Base-by-base conservation (phyloP, 30 jellyfish, hydroid and myxozoan species). In the Chrysaora quinquecirrha region DNA sequence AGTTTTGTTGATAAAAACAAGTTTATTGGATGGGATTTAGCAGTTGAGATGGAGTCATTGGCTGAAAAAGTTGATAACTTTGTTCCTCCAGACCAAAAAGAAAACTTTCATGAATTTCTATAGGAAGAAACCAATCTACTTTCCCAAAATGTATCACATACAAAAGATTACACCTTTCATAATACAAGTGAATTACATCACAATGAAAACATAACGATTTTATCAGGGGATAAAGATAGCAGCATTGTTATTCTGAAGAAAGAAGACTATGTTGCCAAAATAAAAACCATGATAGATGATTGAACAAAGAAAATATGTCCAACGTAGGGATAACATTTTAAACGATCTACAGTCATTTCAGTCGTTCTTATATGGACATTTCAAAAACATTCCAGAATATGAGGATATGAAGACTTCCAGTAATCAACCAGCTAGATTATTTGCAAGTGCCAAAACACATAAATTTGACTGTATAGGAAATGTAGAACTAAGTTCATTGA, bases 221-320 rank as follows among this genome's bases (percentile, higher is more conserved):
- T 75, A 21, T 47, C 87, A 3, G 87, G 85, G 29, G 87, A 75
- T 28, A 75, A 75, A 75, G 87, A 75, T 52, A 75, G 72, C 48
- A 52, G 30, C 29, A 38, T 52, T 18, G 84, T 33, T 23, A 75
- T 75, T 23, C 56, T 75, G 25, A 38, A 48, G 24, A 75, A 75
- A 52, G 84, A 10, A 25, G 87, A 48, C n/a, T 75, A 75, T 64
- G 24, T 20, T 20, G 61, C 50, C 27, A 75, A 52, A 75, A 85
- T 21, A 20, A 66, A 75, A 32, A 75, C 50, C 22, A 72, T 72
- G 82, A 72, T 72, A 32, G 84, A 72, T 46, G 82, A 43, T 72
- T 22, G 82, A 11, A 72, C n/a, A 72, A 32, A 80, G 84, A 34
- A 72, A 72, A 27, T 72, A 72, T 28, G 43, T 9, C 7, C 7